Evolutionary conservation across 2,797 vertebrate genomes (phyloP).

Genomic region (Peromyscus eremicus): DNA sequence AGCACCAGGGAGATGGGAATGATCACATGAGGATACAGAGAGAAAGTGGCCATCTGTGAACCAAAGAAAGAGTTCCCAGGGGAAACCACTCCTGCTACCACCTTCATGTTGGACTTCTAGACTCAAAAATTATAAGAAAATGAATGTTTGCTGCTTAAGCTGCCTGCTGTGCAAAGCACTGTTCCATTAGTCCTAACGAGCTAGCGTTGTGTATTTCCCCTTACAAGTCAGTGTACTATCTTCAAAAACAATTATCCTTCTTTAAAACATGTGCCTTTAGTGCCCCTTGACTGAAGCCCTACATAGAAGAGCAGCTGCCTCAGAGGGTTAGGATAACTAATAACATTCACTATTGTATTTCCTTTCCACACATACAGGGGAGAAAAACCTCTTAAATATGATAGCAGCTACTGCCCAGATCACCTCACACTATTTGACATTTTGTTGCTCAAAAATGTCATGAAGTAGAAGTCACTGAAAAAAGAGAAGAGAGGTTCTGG

Average conservation of each 20-base stretch:
- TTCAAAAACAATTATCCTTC: neutral
- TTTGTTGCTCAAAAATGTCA: neutral
- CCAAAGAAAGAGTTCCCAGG: too few relatives aligned
- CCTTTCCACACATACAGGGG: neutral
- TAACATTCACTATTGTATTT: neutral
- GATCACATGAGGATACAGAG: accelerated
- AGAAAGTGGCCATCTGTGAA: accelerated
- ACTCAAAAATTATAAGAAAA: neutral
- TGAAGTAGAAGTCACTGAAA: neutral
- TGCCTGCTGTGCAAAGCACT: neutral
- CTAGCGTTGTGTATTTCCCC: neutral
- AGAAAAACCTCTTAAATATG: neutral
- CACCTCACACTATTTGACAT: neutral
- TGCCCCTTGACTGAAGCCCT: neutral
- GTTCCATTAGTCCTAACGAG: neutral
- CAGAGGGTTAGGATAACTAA: neutral
- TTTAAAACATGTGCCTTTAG: neutral
- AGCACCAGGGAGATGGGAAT: neutral
- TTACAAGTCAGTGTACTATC: neutral
- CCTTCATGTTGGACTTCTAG: neutral
- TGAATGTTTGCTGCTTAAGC: neutral
- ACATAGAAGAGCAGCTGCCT: neutral
- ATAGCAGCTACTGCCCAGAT: neutral
- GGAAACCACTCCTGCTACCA: neutral
- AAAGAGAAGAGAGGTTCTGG: neutral